Evolutionary conservation across 2,113 vertebrate species (phyloP), one percentile per base, ranked within the genome.

Genomic region (Lepidothrix coronata): DNA sequence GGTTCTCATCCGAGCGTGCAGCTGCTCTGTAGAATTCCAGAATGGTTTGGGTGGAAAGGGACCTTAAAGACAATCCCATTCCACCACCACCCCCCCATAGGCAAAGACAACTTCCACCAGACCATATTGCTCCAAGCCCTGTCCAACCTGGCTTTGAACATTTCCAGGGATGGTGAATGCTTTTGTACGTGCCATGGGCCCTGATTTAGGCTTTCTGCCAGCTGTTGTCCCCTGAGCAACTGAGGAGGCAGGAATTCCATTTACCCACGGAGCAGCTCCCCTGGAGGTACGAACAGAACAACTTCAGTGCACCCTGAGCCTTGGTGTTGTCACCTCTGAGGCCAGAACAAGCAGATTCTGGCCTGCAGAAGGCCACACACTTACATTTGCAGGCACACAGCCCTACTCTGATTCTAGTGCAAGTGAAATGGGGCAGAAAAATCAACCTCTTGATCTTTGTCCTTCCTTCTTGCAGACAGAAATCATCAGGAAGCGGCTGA

Each of bases 401-500:
- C 37, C 12, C 28, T 71, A 52, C 41, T 58, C 12, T 4, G 12
- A 31, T 58, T 39, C 18, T 22, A 12, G 35, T 66, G 0, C 0
- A 35, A 33, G 17, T 12, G 39, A 68, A 66, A 37, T 4, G 3
- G 58, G 39, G 30, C 28, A 18, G 30, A 41, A 71, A 49, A 61
- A 41, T 10, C 68, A 35, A 17, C 57, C 17, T 28, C n/a, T 86
- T 0, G 0, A 51, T 30, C 44, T 59, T 14, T 49, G 24, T 23
- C 39, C 58, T 81, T 78, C 88, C 88, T 76, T 70, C 73, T 91
- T 92, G 59, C 96, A 99, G 99, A 98, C 71, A 10, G 99, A 99
- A 80, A 98, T 99, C 43, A 99, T 99, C 95, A 97, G 98, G 97
- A 99, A 99, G 71, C 96, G 99, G 5, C 99, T 99, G 62, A 98